A percentile compares a stretch with the other conserved stretches of the same genome.
Conservation (phyloP, 2,888 invertebrate species). For the Apamea crenata region DNA sequence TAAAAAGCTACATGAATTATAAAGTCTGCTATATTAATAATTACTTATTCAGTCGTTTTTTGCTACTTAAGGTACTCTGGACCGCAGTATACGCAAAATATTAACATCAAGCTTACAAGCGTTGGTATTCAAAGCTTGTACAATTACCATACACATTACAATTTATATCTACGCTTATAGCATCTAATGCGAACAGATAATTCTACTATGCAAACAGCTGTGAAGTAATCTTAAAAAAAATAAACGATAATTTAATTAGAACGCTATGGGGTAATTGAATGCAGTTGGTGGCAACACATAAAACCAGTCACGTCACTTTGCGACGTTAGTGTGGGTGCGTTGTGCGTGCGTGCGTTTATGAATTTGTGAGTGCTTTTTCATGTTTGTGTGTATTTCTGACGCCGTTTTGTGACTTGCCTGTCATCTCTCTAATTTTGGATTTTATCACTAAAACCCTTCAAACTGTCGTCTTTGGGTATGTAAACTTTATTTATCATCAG, state of each 20-base stretch:
- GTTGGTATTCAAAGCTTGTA: background rate
- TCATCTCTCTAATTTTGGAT: slow-evolving; percentile 87
- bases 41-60: background rate
- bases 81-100: background rate
- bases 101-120: background rate
- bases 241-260: background rate
- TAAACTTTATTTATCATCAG: slow-evolving; percentile 71
- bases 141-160: background rate
- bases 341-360: slow-evolving; percentile 80
- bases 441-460: slow-evolving; percentile 88
- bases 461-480: slow-evolving; percentile 87
- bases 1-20: background rate
- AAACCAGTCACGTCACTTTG: slow-evolving; percentile 80
- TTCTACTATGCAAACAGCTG: rapidly evolving
- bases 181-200: background rate
- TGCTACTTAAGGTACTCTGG: no score
- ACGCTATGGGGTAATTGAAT: slow-evolving; percentile 7
- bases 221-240: no score
- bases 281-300: slow-evolving; percentile 71
- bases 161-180: background rate
- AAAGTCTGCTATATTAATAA: no score
- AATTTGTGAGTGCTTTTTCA: slow-evolving; percentile 82
- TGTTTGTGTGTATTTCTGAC: slow-evolving; percentile 89
- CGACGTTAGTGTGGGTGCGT: slow-evolving; percentile 82
- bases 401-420: slow-evolving; percentile 86